These are phyloP conservation scores for Zosterops lateralis DNA, from an alignment of 2,113 vertebrate species.

Conservation along the genomic window DNA sequence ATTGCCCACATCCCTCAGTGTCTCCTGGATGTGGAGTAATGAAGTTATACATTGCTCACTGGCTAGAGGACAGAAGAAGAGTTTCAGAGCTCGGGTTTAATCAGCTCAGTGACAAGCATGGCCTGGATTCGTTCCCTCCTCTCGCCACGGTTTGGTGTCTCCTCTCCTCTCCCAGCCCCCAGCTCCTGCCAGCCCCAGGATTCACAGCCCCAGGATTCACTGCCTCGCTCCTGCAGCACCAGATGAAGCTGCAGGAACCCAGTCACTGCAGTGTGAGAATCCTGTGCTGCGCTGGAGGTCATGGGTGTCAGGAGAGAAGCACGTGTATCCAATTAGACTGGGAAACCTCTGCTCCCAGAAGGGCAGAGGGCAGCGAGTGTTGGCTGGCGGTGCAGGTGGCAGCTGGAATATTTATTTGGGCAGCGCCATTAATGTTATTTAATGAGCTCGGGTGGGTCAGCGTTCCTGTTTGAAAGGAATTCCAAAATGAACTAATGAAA, in stretches of 20 bases:
- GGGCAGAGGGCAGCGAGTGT: not conserved
- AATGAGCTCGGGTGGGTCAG: not conserved
- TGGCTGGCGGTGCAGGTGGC: not conserved
- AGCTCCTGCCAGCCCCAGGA: not conserved
- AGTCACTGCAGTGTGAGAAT: not conserved
- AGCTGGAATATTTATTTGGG: not conserved
- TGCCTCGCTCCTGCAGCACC: not conserved
- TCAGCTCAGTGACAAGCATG: not conserved
- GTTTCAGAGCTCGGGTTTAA: not conserved
- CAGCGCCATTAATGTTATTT: not conserved
- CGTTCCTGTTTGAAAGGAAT: not conserved
- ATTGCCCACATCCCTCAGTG: not conserved
- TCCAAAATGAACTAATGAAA: not conserved
- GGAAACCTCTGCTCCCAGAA: not conserved
- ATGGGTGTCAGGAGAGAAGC: not conserved
- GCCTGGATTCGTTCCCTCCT: not conserved
- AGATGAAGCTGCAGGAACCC: not conserved
- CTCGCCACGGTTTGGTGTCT: not conserved
- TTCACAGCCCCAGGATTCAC: accelerated
- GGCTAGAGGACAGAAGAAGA: not conserved
- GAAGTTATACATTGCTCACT: not conserved
- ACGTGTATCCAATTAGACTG: not conserved
- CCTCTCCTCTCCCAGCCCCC: not conserved
- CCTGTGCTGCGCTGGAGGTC: not conserved
- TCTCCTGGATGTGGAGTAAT: slow-evolving; percentile 14